A percentile compares a stretch with the other conserved stretches of the same genome.
Evolutionary conservation across 2,113 vertebrate species (phyloP).

Genomic region (Neodon shergylaensis): DNA sequence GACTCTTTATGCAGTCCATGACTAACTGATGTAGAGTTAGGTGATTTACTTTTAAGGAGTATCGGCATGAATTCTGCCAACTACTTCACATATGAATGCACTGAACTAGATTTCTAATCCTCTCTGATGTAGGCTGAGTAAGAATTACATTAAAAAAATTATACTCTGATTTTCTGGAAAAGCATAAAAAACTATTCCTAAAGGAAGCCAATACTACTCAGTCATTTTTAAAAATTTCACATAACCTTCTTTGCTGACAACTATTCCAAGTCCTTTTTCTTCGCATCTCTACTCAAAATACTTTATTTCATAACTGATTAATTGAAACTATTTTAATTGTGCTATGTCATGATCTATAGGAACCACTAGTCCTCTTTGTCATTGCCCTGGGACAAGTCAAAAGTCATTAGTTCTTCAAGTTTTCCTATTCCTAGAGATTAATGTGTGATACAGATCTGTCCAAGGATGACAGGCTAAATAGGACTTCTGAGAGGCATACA

Average conservation of each 20-base stretch:
- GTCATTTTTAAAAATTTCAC: neutral
- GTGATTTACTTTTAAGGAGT: conserved; percentile 42
- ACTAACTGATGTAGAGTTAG: conserved; percentile 64
- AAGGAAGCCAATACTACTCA: neutral
- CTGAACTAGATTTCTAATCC: conserved; percentile 50
- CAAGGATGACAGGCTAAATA: neutral
- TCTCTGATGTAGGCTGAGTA: neutral
- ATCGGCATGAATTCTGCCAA: conserved; percentile 64
- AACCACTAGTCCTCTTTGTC: neutral
- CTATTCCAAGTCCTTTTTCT: neutral
- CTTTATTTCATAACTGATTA: neutral
- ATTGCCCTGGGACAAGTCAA: neutral
- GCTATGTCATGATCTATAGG: neutral
- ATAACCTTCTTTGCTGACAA: neutral
- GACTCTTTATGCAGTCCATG: conserved; percentile 55
- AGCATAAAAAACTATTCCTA: neutral
- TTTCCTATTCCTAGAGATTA: neutral
- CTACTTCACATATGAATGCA: conserved; percentile 68
- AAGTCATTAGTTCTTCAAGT: neutral
- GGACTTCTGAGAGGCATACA: neutral
- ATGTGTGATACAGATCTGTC: neutral
- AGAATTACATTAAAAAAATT: neutral
- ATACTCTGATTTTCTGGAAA: neutral
- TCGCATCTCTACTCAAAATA: neutral
- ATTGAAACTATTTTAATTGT: neutral